Percentiles rank a stretch among this genome's conserved stretches.
phyloP scores from a whole-genome alignment of 2,797 vertebrate genomes.

The Pseudotriccus pelzelni region DNA sequence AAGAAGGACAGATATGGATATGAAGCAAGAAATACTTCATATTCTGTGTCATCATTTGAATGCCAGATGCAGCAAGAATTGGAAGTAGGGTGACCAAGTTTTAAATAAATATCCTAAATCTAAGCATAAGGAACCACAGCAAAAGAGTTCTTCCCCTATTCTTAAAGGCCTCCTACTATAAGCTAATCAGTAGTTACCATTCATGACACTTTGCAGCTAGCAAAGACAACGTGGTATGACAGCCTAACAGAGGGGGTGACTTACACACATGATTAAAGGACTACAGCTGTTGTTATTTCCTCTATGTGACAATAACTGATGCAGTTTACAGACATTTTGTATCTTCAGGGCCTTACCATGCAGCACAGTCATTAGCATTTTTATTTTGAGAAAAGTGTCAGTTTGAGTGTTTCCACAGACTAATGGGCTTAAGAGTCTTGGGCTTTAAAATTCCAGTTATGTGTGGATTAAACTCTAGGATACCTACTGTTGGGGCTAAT shows the following conservation, averaged over 20 bases:
- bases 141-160: not conserved
- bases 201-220: not conserved
- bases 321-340: not conserved
- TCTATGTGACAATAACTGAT: not conserved
- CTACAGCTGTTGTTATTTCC: not conserved
- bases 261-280: not conserved
- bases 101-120: not conserved
- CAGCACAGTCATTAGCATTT: not conserved
- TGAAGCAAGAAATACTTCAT: not conserved
- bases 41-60: not conserved
- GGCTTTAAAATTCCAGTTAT: constrained; percentile 10
- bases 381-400: not conserved
- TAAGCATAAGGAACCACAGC: not conserved
- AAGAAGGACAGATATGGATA: not conserved
- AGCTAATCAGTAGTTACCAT: not conserved
- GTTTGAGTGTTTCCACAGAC: not conserved
- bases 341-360: not conserved
- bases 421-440: not conserved
- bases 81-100: not conserved
- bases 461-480: constrained; percentile 26
- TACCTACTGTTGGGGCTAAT: not conserved
- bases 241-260: not conserved
- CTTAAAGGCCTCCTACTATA: not conserved
- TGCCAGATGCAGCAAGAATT: not conserved
- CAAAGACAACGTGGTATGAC: not conserved